Conservation (phyloP, 1,140 invertebrate species). For the Periplaneta americana region DNA sequence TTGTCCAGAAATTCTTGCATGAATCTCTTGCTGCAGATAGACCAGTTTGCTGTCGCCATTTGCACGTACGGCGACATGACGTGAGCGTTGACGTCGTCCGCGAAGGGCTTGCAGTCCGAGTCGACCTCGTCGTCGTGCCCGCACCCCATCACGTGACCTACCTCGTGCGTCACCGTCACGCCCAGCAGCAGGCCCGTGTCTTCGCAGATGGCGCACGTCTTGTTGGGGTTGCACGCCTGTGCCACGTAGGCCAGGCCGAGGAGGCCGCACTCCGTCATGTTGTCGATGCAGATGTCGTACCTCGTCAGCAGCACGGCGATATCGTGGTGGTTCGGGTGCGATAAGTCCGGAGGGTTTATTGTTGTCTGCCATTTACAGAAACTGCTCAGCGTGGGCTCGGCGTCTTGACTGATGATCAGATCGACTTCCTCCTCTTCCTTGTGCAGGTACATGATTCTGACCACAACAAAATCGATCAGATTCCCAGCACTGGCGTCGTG, state of each 20-base stretch:
- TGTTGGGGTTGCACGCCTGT: constrained; percentile 54
- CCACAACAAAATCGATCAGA: constrained; percentile 59
- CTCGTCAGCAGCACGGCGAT: constrained; percentile 67
- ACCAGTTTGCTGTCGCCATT: constrained; percentile 56
- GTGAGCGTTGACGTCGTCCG: constrained; percentile 39
- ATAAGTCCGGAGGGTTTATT: constrained; percentile 57
- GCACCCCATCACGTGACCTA: constrained; percentile 66
- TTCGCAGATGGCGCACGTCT: constrained; percentile 60
- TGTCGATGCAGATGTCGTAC: constrained; percentile 52
- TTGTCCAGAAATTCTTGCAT: constrained; percentile 63
- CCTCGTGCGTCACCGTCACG: constrained; percentile 63
- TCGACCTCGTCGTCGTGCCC: constrained; percentile 49
- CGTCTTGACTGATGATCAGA: constrained; percentile 47
- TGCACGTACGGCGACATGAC: constrained; percentile 61
- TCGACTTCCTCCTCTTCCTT: constrained; percentile 47
- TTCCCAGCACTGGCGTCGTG: constrained; percentile 59
- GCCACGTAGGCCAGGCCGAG: constrained; percentile 60
- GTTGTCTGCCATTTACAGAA: constrained; percentile 64
- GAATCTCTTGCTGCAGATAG: constrained; percentile 53
- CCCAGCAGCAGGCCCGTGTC: constrained; percentile 59
- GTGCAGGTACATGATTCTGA: constrained; percentile 48
- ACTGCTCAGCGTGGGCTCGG: constrained; percentile 54
- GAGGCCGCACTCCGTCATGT: constrained; percentile 51
- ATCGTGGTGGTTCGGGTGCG: constrained; percentile 63
- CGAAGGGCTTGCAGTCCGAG: constrained; percentile 36